These are phyloP conservation scores for Synergus japonicus DNA, from an alignment of 2,888 invertebrate species.

Conservation along the genomic window DNA sequence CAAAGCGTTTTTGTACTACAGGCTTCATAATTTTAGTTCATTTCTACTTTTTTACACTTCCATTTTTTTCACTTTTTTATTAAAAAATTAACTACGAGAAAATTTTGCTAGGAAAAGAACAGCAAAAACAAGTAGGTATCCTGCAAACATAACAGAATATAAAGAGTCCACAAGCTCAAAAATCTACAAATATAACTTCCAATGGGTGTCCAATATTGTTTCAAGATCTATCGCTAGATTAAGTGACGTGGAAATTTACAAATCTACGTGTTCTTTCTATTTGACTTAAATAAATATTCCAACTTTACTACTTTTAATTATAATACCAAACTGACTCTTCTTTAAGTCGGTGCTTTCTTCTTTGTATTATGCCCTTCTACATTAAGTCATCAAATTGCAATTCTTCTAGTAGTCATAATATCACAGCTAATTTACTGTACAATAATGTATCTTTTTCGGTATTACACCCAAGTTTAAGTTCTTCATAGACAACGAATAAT, in stretches of 20 bases:
- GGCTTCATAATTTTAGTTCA: neutral
- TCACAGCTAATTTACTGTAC: conserved; percentile 28
- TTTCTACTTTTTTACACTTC: neutral
- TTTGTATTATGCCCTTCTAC: neutral
- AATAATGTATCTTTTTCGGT: neutral
- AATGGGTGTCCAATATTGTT: neutral
- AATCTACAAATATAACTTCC: neutral
- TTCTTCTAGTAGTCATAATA: conserved; percentile 19
- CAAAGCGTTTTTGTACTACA: neutral
- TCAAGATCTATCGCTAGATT: neutral
- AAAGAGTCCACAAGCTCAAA: neutral
- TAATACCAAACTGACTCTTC: neutral
- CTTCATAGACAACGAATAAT: neutral
- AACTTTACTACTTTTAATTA: neutral
- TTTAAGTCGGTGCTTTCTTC: neutral
- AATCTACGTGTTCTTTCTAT: neutral
- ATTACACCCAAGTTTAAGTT: neutral
- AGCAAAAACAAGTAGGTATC: neutral
- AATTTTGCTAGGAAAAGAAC: neutral
- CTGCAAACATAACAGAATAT: neutral
- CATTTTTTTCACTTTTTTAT: neutral
- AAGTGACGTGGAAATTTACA: neutral
- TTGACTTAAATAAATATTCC: neutral
- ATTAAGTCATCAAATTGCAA: conserved; percentile 3
- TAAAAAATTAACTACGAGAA: neutral